Evolutionary conservation across 2,113 vertebrate species (phyloP), one percentile per base, ranked within the genome.

Genomic region (Microcebus griseorufus): DNA sequence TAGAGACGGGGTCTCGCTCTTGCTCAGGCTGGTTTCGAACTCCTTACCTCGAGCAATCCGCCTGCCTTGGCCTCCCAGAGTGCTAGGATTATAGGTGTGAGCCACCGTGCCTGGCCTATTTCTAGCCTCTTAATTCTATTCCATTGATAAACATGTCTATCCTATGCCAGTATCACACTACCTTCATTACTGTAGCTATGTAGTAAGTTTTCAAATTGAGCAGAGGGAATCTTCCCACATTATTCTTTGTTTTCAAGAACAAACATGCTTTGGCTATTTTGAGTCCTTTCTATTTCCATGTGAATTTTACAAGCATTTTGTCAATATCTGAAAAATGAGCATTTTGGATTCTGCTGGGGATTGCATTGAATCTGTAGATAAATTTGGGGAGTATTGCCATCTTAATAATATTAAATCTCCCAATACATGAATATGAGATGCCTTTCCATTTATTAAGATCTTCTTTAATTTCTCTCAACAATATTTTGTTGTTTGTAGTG

Each of bases 381-480:
- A 76, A 2, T 70, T 89, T 70, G 25, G 22, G 11, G 17, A 62
- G 2, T 73, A 14, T 79, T 80, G 10, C 55, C 62, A 75, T 73
- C 76, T 82, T 64, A 58, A 82, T 11, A 11, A 58, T 53, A 65
- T 48, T 85, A 69, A 90, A 42, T 67, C 72, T 73, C 37, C 45
- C 16, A 58, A 10, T 29, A 14, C 18, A 42, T 58, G 67, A 65
- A 55, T 0, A 42, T 39, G 27, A 65, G 6, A 69, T 89, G 8
- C 25, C 3, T 91, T 97, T 84, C 9, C 42, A 84, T 85, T 93
- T 76, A 64, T 75, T 82, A 88, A 91, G 39, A 62, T 80, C 5
- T 85, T 90, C 10, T 88, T 76, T 73, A 69, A 55, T 81, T 92
- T 96, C 67, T 69, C 82, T 90, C 53, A 85, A 42, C 1, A 70